Conservation (phyloP, 2,113 vertebrate genomes). For the Ifrita kowaldi region DNA sequence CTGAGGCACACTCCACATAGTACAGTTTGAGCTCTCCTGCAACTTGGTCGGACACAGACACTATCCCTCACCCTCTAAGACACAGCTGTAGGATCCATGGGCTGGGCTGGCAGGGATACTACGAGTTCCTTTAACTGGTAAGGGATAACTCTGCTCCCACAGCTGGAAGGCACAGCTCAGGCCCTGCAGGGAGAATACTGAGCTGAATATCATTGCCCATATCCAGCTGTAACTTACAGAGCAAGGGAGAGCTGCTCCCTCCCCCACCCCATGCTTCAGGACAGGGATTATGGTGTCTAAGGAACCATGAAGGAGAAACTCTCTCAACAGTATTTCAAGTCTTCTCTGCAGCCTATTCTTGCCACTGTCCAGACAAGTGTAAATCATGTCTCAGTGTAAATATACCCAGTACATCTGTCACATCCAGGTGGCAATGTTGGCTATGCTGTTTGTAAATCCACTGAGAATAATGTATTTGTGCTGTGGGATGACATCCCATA, state of each 20-base stretch:
- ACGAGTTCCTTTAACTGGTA: background rate
- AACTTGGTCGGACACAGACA: background rate
- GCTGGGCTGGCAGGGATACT: background rate
- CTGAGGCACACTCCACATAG: no score
- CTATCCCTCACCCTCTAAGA: background rate
- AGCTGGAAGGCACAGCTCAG: background rate
- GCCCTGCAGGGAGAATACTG: background rate
- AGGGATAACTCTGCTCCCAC: background rate
- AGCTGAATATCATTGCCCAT: background rate
- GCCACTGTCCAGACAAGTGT: conserved; percentile 18
- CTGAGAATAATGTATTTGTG: conserved; percentile 64
- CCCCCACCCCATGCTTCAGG: background rate
- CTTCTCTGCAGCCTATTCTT: background rate
- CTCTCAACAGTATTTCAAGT: background rate
- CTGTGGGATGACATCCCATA: conserved; percentile 58
- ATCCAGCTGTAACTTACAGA: background rate
- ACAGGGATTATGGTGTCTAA: conserved; percentile 44
- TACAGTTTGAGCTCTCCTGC: background rate
- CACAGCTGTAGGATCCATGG: background rate
- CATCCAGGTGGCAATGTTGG: background rate
- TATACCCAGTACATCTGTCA: conserved; percentile 46
- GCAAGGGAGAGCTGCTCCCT: background rate
- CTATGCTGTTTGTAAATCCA: conserved; percentile 33
- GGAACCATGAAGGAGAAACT: conserved; percentile 64
- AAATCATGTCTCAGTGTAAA: conserved; percentile 46